Conservation (phyloP, 1,140 invertebrate species). For the Lethocerus indicus region DNA sequence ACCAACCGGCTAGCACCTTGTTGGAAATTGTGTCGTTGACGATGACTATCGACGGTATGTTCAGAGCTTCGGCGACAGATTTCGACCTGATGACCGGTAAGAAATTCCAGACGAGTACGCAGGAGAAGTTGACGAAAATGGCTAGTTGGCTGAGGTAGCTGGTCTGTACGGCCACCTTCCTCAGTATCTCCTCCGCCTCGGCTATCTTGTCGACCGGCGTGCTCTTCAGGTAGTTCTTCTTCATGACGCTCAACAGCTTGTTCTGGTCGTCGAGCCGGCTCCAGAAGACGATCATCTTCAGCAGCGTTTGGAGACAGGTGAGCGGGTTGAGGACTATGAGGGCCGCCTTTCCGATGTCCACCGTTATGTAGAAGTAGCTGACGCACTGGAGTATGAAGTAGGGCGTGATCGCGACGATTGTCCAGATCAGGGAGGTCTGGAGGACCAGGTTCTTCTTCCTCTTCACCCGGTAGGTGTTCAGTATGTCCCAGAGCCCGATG, state of each 20-base stretch:
- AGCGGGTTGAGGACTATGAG: not conserved
- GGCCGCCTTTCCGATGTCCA: not conserved
- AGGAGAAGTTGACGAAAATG: not conserved
- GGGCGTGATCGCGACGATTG: not conserved
- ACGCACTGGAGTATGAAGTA: not conserved
- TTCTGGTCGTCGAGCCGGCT: not conserved
- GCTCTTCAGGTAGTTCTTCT: not conserved
- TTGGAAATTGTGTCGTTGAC: not conserved
- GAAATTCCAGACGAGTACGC: not conserved
- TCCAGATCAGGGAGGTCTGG: not conserved
- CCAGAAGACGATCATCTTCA: not conserved
- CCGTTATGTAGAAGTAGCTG: not conserved
- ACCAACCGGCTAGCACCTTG: not conserved
- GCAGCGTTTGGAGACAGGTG: not conserved
- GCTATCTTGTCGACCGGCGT: not conserved
- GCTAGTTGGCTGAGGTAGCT: not conserved
- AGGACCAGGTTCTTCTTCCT: not conserved
- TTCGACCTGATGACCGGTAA: not conserved
- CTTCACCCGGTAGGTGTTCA: not conserved
- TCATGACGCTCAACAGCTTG: not conserved
- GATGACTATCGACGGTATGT: too few relatives aligned
- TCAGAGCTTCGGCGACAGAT: too few relatives aligned
- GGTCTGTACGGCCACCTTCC: not conserved
- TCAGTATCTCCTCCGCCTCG: not conserved
- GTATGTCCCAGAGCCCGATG: not conserved